These are phyloP conservation scores for Terrapene triunguis DNA, from an alignment of 2,113 vertebrate species.

Conservation along the genomic window DNA sequence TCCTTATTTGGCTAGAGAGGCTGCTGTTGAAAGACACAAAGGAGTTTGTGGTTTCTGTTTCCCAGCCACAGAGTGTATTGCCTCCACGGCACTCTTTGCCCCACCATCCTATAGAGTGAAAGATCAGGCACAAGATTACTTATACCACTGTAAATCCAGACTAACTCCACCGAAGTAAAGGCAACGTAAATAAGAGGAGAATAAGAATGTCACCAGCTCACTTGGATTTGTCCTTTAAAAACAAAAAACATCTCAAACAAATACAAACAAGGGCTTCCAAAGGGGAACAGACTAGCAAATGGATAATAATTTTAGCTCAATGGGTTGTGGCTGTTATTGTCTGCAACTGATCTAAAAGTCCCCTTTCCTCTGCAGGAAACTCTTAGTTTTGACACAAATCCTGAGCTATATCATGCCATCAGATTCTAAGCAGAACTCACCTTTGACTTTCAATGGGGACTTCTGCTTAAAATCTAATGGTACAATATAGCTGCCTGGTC, in stretches of 20 bases:
- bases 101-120: not conserved
- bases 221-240: not conserved
- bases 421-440: not conserved
- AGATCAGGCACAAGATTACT: not conserved
- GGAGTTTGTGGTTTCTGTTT: not conserved
- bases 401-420: not conserved
- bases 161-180: not conserved
- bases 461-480: not conserved
- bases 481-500: not conserved
- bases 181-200: not conserved
- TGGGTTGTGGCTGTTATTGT: not conserved
- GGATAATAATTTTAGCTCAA: not conserved
- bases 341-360: not conserved
- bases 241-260: not conserved
- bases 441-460: not conserved
- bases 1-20: not conserved
- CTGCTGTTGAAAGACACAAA: not conserved
- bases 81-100: not conserved
- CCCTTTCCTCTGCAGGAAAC: not conserved
- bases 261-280: not conserved
- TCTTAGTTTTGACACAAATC: not conserved
- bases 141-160: not conserved
- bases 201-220: not conserved
- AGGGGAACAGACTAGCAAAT: fast-evolving
- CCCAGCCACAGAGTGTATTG: not conserved